Evolutionary conservation across 1,140 invertebrate genomes (phyloP).

Genomic region (Meloidogyne chitwoodi): DNA sequence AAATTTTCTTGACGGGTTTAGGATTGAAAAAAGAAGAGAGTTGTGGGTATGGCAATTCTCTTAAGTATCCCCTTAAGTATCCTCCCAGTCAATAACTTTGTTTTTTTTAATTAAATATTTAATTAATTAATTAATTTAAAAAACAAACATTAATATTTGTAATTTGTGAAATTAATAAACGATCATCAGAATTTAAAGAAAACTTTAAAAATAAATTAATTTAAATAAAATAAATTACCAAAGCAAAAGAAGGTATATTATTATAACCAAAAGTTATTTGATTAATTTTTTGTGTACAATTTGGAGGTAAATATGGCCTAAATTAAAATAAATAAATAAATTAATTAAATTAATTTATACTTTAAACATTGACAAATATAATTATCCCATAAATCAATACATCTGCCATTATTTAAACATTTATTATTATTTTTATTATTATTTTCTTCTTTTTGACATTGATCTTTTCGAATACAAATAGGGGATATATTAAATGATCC

Average conservation of each 20-base stretch:
- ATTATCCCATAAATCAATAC: constrained; percentile 81
- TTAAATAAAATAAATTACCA: background rate
- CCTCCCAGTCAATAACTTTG: too few relatives aligned
- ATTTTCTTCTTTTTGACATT: background rate
- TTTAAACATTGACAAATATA: constrained; percentile 81
- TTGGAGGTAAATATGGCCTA: constrained; percentile 7
- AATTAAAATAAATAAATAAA: background rate
- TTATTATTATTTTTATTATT: background rate
- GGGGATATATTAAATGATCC: constrained; percentile 18
- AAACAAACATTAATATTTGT: constrained; percentile 26
- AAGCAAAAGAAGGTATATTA: background rate
- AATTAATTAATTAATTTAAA: too few relatives aligned
- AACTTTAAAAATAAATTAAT: constrained; percentile 8
- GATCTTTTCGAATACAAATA: constrained; percentile 17
- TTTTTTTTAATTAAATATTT: too few relatives aligned
- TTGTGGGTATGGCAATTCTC: too few relatives aligned
- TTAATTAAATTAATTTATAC: background rate
- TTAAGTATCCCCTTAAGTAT: too few relatives aligned
- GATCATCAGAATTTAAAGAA: constrained; percentile 4
- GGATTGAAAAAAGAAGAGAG: too few relatives aligned
- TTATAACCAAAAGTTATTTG: constrained; percentile 9
- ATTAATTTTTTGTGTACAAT: background rate
- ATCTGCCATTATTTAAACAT: constrained; percentile 77
- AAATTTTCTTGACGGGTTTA: too few relatives aligned
- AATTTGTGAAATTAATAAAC: background rate